Evolutionary conservation across 2,113 vertebrate genomes (phyloP).

Genomic region (Sebastes fasciatus): DNA sequence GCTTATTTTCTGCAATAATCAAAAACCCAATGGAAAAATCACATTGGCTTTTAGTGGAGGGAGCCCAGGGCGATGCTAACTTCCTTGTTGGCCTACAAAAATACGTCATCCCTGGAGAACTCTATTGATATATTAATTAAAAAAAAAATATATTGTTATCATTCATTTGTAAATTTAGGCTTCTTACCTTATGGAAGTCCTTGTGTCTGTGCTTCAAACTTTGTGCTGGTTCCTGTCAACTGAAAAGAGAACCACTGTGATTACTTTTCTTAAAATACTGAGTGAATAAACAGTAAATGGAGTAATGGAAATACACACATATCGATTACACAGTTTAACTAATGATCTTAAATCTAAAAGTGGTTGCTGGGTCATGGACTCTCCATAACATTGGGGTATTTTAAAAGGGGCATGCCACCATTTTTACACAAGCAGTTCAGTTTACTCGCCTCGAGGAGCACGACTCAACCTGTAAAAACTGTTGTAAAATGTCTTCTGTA

Average conservation of each 20-base stretch:
- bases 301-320: neutral
- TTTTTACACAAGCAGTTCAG: neutral
- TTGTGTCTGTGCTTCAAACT: neutral
- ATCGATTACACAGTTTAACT: neutral
- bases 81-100: no score
- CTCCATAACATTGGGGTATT: neutral
- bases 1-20: no score
- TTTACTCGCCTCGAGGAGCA: neutral
- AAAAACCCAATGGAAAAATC: no score
- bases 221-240: neutral
- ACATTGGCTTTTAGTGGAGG: no score
- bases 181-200: neutral
- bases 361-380: neutral
- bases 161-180: neutral
- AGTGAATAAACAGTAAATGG: no score
- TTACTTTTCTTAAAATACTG: neutral
- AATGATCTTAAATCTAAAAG: neutral
- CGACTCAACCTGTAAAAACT: neutral
- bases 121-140: no score
- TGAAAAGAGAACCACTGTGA: neutral
- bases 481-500: neutral
- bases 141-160: neutral
- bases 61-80: no score
- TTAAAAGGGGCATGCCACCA: neutral
- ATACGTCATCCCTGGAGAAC: no score